Evolutionary conservation across 2,888 invertebrate species (phyloP), one percentile per base, ranked within the genome.

Genomic region (Mesorhabditis spiculigera): DNA sequence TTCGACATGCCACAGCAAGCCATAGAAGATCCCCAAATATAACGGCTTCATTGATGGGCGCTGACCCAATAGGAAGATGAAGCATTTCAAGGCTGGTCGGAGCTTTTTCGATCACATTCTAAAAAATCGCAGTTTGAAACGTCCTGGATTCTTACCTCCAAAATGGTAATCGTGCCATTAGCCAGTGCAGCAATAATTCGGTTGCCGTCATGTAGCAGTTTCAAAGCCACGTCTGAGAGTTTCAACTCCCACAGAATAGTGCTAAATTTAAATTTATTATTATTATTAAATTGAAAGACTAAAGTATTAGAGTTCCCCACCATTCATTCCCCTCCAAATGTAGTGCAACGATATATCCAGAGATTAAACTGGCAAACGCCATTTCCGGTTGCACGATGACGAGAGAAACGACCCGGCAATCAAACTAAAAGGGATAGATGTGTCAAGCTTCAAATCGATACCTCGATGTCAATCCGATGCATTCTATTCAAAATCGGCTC

Each of bases 101-200:
- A 68, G 78, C 75, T 41, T 76, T 76, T 65, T 76, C 77, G 58
- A 79, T 77, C 43, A 81, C 79, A 77, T 87, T 82, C 76, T 79
- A 63, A 62, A 75, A 58, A 10, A 8, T n/a, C 28, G n/a, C 3
- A 10, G 45, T 10, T 65, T 4, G 58, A 10, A 42, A 5, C 61
- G 28, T 50, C 4, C 28, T 16, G 65, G 41, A 64, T 3, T 13
- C 5, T 44, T 68, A 87, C 88, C 85, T 89, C 89, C 42, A 89
- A 80, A 4, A 89, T 87, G 10, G 89, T 88, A 8, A 89, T 78
- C 0, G 88, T 88, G 8, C 89, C 89, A 80, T 89, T 88, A 16
- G 88, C 88, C 42, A 89, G 81, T 4, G 87, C 88, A 43, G 87
- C 87, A 75, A 88, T 88, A 6, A 89, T 84, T 63, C 87, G 82